phyloP scores from a whole-genome alignment of 2,113 vertebrate species.

The Maccullochella peelii region DNA sequence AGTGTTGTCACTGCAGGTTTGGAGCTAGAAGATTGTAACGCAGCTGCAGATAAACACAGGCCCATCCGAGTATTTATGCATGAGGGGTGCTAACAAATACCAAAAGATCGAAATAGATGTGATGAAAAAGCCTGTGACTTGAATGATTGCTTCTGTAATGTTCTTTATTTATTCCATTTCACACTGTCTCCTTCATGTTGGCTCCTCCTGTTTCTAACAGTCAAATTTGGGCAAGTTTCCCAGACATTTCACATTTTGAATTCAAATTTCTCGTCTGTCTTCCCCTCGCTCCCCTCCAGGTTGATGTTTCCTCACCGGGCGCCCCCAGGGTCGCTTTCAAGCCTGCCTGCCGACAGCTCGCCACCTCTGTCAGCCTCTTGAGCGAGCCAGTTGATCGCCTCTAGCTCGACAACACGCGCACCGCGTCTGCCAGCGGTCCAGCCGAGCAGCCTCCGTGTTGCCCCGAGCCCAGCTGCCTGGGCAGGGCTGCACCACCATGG shows the following conservation, averaged over 20 bases:
- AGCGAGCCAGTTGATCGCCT: slow-evolving; percentile 56
- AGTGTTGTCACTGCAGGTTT: slow-evolving; percentile 43
- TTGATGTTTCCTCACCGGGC: slow-evolving; percentile 76
- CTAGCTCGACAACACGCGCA: slow-evolving; percentile 55
- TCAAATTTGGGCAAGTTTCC: slow-evolving; percentile 35
- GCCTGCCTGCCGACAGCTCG: slow-evolving; percentile 65
- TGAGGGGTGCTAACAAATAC: neutral
- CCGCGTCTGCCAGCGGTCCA: slow-evolving; percentile 58
- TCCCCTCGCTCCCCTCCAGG: slow-evolving; percentile 52
- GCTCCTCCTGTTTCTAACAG: neutral
- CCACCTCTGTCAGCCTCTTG: slow-evolving; percentile 68
- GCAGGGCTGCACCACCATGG: slow-evolving; percentile 86
- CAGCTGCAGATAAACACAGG: slow-evolving; percentile 34
- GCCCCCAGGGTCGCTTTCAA: slow-evolving; percentile 73
- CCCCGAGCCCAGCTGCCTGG: slow-evolving; percentile 55
- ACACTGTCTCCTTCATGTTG: neutral
- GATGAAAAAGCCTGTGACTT: slow-evolving; percentile 22
- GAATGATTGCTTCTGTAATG: slow-evolving; percentile 26
- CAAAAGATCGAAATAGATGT: slow-evolving; percentile 2
- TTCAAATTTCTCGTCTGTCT: slow-evolving; percentile 37
- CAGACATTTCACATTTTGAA: slow-evolving; percentile 41
- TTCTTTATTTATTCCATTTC: slow-evolving; percentile 17
- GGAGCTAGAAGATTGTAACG: slow-evolving; percentile 28
- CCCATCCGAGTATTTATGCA: neutral
- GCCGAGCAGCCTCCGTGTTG: slow-evolving; percentile 47